These are phyloP conservation scores for Amblyopsis rosae DNA, from an alignment of 2,113 vertebrate genomes.

Conservation along the genomic window DNA sequence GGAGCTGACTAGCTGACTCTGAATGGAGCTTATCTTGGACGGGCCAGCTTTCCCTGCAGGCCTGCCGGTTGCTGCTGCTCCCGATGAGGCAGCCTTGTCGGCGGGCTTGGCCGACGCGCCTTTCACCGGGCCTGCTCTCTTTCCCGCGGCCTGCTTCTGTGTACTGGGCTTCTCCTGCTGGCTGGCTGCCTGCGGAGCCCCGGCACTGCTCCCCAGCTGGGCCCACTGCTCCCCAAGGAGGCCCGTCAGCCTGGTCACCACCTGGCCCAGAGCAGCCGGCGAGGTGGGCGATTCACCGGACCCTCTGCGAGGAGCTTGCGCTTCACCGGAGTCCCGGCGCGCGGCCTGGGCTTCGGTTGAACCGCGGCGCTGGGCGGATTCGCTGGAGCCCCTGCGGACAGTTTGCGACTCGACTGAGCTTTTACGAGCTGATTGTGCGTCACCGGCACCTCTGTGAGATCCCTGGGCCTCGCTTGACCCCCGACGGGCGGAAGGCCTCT, in stretches of 20 bases:
- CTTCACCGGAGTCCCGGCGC: conserved; percentile 42
- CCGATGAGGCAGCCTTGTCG: conserved; percentile 48
- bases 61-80: conserved; percentile 47
- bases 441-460: conserved; percentile 50
- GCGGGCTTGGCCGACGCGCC: conserved; percentile 54
- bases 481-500: conserved; percentile 41
- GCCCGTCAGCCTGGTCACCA: conserved; percentile 91
- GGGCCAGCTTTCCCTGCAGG: conserved; percentile 69
- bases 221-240: conserved; percentile 96
- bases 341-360: conserved; percentile 52
- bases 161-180: conserved; percentile 66
- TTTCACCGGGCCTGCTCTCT: conserved; percentile 58
- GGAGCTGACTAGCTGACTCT: conserved; percentile 94
- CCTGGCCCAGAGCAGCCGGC: conserved; percentile 87
- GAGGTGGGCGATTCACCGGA: conserved; percentile 70
- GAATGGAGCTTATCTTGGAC: conserved; percentile 96
- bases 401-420: conserved; percentile 42
- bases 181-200: conserved; percentile 82
- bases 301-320: conserved; percentile 53
- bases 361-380: conserved; percentile 49
- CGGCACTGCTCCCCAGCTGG: conserved; percentile 85
- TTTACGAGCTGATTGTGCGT: conserved; percentile 44
- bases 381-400: conserved; percentile 54
- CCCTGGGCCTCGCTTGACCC: conserved; percentile 45
- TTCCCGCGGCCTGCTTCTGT: conserved; percentile 58